Evolutionary conservation across 2,797 vertebrate genomes (phyloP), one percentile per base, ranked within the genome.

Genomic region (Crocodylus rhombifer): DNA sequence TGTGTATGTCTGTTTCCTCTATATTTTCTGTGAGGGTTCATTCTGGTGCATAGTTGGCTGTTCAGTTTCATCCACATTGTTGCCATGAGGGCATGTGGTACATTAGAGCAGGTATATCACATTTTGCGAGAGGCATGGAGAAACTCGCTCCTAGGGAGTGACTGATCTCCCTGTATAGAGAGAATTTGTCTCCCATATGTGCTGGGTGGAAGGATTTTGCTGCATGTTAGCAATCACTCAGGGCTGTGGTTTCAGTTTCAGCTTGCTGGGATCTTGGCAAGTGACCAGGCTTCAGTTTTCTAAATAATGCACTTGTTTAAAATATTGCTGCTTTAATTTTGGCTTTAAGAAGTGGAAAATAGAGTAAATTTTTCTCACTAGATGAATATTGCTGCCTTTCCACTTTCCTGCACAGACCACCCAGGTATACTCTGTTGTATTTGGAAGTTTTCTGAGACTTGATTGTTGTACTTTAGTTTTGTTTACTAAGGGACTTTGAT

Each of bases 361-460:
- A 0, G 5, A 51, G 21, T 16, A 14, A 17, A 51, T 23, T 55
- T 5, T 0, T 26, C 55, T 42, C n/a, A 28, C 4, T 17, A 3
- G 12, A 6, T 75, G 4, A 1, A 1, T 16, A 2, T 61, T 33
- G 5, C 1, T 1, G 30, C 13, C 57, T 33, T 26, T 33, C 21
- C 7, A 0, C 10, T 17, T 3, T 15, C 33, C 7, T 30, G 76
- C 25, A 25, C 0, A 1, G n/a, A 6, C 57, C 10, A 51, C 42
- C 42, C 42, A 51, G 42, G 12, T 71, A 71, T 42, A 71, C 7
- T 11, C 5, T 4, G 42, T 30, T 60, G 2, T 5, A 4, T 14
- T 3, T 17, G 1, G 26, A 1, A 18, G 1, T 0, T 15, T 0
- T 18, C 33, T 51, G 7, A 25, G 3, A 7, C 20, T 10, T 1